Base-by-base conservation (phyloP, 2,888 invertebrate species). In the Embidobia sp. region DNA sequence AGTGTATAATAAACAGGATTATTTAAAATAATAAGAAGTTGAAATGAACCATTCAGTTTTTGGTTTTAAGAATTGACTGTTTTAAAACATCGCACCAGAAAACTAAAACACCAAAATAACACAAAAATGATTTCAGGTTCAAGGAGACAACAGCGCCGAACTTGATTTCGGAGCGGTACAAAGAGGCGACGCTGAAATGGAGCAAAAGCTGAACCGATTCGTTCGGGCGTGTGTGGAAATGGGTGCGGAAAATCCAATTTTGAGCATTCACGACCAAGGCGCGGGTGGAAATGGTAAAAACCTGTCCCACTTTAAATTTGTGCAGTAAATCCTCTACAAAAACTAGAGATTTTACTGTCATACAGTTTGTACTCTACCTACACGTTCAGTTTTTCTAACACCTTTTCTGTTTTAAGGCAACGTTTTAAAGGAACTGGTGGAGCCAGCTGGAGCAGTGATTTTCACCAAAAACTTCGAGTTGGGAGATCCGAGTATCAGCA, bases 141-240 rank as follows among this genome's bases (percentile, higher is more conserved):
- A 98, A 90, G 98, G 98, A 0, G 95, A 95, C 79, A 95, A 97
- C 82, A 94, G 92, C 80, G 93, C 94, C 0, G 95, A 96, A 55
- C 90, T 98, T 22, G 99, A 99, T 90, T 98, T 98, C 84, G 97
- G 97, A 79, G 99, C 99, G 0, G 99, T 99, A 0, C 99, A 99
- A 90, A 92, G 98, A 90, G 97, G 96, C 46, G 99, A 99, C 90
- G 96, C 99, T 1, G 98, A 99, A 92, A 99, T 99, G 99, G 98
- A 98, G 81, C 98, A 99, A 87, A 98, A 99, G 89, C 90, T 99
- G 27, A 98, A 99, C 89, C 92, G 99, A 72, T 94, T 98, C 1
- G 96, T 99, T 0, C 92, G 98, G 78, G 96, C 96, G 0, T 99
- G 99, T 85, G 91, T 97, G 26, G 99, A 99, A 90, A 91, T 95